Evolutionary conservation across 2,797 vertebrate genomes (phyloP), one percentile per base, ranked within the genome.

Genomic region (Lutjanus argentimaculatus): DNA sequence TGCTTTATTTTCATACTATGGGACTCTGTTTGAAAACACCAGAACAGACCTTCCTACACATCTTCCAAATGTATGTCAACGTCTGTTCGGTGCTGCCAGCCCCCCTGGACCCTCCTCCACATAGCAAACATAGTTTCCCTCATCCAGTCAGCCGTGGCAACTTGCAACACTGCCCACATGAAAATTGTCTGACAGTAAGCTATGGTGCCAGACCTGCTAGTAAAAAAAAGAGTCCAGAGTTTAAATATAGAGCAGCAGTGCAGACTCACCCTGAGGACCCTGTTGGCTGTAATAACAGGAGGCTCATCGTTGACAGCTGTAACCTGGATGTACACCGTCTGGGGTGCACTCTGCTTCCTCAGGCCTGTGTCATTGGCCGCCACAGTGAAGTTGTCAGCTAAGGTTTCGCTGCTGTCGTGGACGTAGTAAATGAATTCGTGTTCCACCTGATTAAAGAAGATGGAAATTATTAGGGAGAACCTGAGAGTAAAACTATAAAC

Each of bases 381-480:
- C 56, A 99, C 71, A 36, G 96, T 97, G 88, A 99, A 98, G 90
- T 78, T 95, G 91, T 98, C 98, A 51, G 90, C 74, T 36, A 89
- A 79, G 3, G 95, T 96, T 92, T 98, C 96, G 0, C 97, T 98
- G 82, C 93, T 93, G 91, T 98, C 97, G 16, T 98, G 97, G 79
- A 97, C 88, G 71, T 97, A 99, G 91, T 96, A 97, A 86, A 98
- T 97, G 74, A 97, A 94, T 85, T 97, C 96, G 65, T 97, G 96
- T 69, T 98, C 97, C 91, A 99, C 92, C 98, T 99, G 77, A 72
- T 78, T 16, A 51, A 59, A 75, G 58, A 83, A 30, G 9, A 83
- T 1, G 22, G 13, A 73, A 40, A 74, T 67, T 0, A 73, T 84
- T 16, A 43, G 12, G 10, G 3, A 46, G 14, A 49, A 51, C 8